These are phyloP conservation scores for Nemotelus nigrinus DNA, from an alignment of 2,888 invertebrate genomes.

Conservation along the genomic window DNA sequence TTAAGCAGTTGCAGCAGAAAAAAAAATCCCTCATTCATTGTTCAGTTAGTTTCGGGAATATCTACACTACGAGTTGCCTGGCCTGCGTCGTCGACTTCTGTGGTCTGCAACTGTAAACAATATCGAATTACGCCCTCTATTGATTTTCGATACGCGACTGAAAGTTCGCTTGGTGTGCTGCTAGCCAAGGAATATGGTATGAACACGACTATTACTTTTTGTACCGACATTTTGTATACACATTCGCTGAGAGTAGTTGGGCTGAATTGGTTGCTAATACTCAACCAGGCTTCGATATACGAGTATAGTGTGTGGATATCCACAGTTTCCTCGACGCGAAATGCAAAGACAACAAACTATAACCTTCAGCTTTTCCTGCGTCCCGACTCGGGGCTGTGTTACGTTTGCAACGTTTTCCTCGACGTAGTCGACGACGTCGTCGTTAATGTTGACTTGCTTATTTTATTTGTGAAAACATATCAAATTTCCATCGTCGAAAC, in stretches of 20 bases:
- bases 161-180: slow-evolving; percentile 4
- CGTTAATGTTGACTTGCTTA: slow-evolving; percentile 35
- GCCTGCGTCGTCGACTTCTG: slow-evolving; percentile 26
- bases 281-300: too few relatives aligned
- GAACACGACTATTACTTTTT: slow-evolving; percentile 9
- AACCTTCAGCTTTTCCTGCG: slow-evolving; percentile 37
- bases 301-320: not conserved
- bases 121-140: slow-evolving; percentile 50
- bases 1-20: too few relatives aligned
- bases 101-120: slow-evolving; percentile 49
- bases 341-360: slow-evolving; percentile 34
- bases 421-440: slow-evolving; percentile 24
- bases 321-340: not conserved
- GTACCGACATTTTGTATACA: slow-evolving; percentile 3
- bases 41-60: too few relatives aligned
- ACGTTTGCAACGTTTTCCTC: slow-evolving; percentile 32
- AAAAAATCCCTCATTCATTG: too few relatives aligned
- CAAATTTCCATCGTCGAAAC: slow-evolving; percentile 29
- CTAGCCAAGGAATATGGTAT: slow-evolving; percentile 24
- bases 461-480: slow-evolving; percentile 39
- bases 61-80: not conserved
- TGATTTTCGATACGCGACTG: slow-evolving; percentile 48
- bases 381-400: not conserved
- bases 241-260: not conserved
- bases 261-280: not conserved